Conservation (phyloP, 2,888 invertebrate species). For the Microdon myrmicae region DNA sequence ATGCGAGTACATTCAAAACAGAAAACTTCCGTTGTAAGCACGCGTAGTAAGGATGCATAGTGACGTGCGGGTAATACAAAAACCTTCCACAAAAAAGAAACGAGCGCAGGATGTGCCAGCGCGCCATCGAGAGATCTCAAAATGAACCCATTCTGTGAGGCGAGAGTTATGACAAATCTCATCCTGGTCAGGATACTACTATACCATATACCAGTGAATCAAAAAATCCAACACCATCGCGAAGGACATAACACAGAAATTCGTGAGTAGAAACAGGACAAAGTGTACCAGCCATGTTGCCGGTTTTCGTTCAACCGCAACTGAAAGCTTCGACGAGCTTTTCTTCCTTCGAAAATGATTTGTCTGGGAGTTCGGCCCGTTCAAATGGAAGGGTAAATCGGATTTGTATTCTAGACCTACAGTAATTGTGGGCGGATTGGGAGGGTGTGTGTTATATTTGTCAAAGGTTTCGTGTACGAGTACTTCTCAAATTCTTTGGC, state of each 20-base stretch:
- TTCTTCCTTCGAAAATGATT: neutral
- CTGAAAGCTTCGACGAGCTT: slow-evolving; percentile 13
- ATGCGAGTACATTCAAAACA: no score
- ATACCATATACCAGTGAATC: no score
- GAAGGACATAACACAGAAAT: slow-evolving; percentile 1
- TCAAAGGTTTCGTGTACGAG: slow-evolving; percentile 30
- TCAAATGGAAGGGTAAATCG: slow-evolving; percentile 33
- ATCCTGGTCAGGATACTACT: no score
- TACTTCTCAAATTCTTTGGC: no score
- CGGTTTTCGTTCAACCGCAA: slow-evolving; percentile 34
- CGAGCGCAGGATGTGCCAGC: slow-evolving; percentile 17
- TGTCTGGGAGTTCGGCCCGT: no score
- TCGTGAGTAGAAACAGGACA: slow-evolving; percentile 22
- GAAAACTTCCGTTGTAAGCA: slow-evolving; percentile 28
- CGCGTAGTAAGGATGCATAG: slow-evolving; percentile 37
- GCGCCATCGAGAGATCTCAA: neutral
- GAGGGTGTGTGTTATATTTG: slow-evolving; percentile 37
- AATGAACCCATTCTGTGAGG: no score
- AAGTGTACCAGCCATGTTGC: slow-evolving; percentile 31
- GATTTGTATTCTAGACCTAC: slow-evolving; percentile 51
- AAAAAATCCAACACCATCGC: no score
- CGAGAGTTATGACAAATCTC: no score
- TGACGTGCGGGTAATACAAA: slow-evolving; percentile 32
- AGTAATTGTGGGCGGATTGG: slow-evolving; percentile 45
- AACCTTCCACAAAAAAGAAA: neutral